Conservation (phyloP, 30 jellyfish, hydroid and myxozoan species). For the Cassiopea andromeda region DNA sequence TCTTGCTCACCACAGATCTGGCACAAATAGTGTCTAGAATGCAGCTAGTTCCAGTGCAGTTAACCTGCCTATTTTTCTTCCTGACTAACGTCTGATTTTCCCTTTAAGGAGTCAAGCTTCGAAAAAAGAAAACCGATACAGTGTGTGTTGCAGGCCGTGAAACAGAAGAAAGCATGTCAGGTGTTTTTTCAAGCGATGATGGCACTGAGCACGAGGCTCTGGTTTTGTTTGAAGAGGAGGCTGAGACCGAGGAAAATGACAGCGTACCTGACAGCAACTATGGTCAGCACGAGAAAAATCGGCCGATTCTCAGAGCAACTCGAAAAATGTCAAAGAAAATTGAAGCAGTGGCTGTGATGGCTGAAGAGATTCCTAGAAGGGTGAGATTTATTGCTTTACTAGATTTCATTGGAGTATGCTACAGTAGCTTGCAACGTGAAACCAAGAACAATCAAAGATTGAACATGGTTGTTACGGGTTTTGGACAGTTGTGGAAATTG, state of each 20-base stretch:
- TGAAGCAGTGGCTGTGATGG: neutral
- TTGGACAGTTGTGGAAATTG: too few relatives aligned
- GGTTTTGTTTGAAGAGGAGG: neutral
- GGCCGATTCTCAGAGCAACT: conserved; percentile 32
- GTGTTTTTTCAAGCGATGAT: neutral
- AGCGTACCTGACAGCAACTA: neutral
- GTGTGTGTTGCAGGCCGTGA: neutral
- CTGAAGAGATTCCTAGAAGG: conserved; percentile 32
- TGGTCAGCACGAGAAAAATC: neutral
- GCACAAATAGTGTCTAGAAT: too few relatives aligned
- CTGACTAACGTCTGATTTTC: too few relatives aligned
- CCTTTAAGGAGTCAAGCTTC: conserved; percentile 4
- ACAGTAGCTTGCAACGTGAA: neutral
- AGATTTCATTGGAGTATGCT: neutral
- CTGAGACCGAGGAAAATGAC: neutral
- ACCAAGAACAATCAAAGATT: too few relatives aligned
- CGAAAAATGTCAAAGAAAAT: conserved; percentile 14
- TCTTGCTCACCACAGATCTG: too few relatives aligned
- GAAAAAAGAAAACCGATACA: neutral
- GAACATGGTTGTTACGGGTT: too few relatives aligned
- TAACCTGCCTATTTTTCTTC: too few relatives aligned
- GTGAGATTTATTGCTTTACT: conserved; percentile 1
- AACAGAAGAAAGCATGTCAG: neutral
- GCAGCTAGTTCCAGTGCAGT: too few relatives aligned
- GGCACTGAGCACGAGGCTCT: neutral